Percentiles rank a stretch among this genome's conserved stretches.
phyloP scores from a whole-genome alignment of 2,888 invertebrate species.

The Zaprionus lineosus region DNA sequence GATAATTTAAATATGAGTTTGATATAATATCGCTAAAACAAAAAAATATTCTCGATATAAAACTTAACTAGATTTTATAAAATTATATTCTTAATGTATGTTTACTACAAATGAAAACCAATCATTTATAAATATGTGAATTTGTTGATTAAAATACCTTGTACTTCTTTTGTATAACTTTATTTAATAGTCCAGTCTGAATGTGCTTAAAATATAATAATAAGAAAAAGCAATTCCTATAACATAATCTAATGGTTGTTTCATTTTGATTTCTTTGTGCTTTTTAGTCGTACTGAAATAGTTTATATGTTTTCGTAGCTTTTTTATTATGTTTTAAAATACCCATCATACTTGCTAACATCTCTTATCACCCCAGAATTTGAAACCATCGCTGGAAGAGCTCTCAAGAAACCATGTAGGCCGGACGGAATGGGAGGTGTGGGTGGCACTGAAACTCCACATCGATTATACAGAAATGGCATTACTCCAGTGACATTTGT shows the following conservation, averaged over 20 bases:
- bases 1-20: no score
- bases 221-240: no score
- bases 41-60: no score
- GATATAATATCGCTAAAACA: no score
- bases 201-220: slow-evolving; percentile 47
- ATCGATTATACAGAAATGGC: slow-evolving; percentile 82
- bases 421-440: slow-evolving; percentile 83
- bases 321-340: slow-evolving; percentile 63
- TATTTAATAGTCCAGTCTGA: slow-evolving; percentile 29
- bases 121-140: no score
- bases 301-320: slow-evolving; percentile 44
- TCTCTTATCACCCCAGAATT: slow-evolving; percentile 68
- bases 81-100: no score
- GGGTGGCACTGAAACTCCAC: slow-evolving; percentile 77
- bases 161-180: slow-evolving; percentile 17
- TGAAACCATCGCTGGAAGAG: slow-evolving; percentile 81
- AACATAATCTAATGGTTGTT: no score
- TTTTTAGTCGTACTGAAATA: slow-evolving; percentile 39
- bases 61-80: no score
- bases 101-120: no score
- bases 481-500: slow-evolving; percentile 82
- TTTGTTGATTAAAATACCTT: background rate
- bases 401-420: slow-evolving; percentile 81
- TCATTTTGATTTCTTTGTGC: slow-evolving; percentile 39
- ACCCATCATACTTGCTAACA: slow-evolving; percentile 74